Base-by-base conservation (phyloP, 2,888 invertebrate genomes). In the Drosophila borealis region DNA sequence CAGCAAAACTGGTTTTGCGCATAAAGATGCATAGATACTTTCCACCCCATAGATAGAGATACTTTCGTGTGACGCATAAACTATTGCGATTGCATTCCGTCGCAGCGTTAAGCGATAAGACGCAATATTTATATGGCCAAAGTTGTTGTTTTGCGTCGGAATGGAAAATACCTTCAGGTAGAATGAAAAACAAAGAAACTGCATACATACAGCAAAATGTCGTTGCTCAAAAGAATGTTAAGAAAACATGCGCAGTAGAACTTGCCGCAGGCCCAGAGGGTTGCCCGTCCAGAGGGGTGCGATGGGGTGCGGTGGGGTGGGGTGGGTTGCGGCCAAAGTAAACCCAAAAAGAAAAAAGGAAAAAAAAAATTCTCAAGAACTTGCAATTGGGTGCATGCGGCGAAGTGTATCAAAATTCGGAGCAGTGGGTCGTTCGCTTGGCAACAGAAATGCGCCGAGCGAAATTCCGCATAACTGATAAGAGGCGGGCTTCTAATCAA, bases 121-220 rank as follows among this genome's bases (percentile, higher is more conserved):
- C 81, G 81, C 74, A 81, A 65, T 78, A 64, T 74, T 60, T 57
- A 48, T 50, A 46, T 50, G 37, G 36, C 14, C 29, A 50, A 63
- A 70, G 69, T 75, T 82, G 60, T 70, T 29, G 29, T 29, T 29
- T 29, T 29, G 29, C 29, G 29, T 29, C 29, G 29, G 8, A 63
- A 69, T 80, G 36, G 70, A 64, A 82, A 82, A 86, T 86, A 88
- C 66, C 80, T 82, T 75, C 84, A 81, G 88, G 88, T 81, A 73
- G 59, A 36, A n/a, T 34, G 50, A 49, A 67, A 70, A 74, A 84
- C 76, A 82, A 79, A 70, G 80, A 70, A 65, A 62, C 51, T 61
- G 54, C 74, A 76, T 59, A 57, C 55, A 57, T 41, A 56, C 66
- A 17, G 61, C n/a, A 54, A 60, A 39, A 65, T 70, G 51, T 50